Percentiles rank a stretch among this genome's conserved stretches.
phyloP scores from a whole-genome alignment of 2,888 invertebrate species.

The Brenthis hecate region DNA sequence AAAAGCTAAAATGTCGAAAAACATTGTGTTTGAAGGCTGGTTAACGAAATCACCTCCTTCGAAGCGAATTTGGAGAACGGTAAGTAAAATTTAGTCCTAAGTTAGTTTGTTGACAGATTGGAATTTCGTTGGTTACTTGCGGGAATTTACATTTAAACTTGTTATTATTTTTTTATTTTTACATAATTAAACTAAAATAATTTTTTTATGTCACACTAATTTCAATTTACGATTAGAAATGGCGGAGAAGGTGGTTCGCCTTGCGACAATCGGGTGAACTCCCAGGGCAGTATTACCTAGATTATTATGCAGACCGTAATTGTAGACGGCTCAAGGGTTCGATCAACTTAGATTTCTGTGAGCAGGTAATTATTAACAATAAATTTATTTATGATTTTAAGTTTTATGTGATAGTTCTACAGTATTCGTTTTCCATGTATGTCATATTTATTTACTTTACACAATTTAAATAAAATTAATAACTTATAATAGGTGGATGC shows the following conservation, averaged over 20 bases:
- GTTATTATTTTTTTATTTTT: constrained; percentile 4
- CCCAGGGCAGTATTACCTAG: constrained; percentile 96
- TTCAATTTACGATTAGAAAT: constrained; percentile 84
- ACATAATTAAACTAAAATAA: neutral
- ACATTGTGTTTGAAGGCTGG: constrained; percentile 95
- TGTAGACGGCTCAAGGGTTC: constrained; percentile 93
- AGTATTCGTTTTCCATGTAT: neutral
- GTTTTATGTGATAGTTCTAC: constrained; percentile 9
- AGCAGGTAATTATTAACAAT: constrained; percentile 85
- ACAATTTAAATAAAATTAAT: neutral
- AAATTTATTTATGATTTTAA: constrained; percentile 15
- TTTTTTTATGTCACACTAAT: neutral
- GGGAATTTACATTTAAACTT: constrained; percentile 25
- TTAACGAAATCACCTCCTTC: constrained; percentile 97
- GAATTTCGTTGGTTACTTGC: constrained; percentile 37
- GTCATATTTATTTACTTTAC: constrained; percentile 1
- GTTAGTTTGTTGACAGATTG: constrained; percentile 63
- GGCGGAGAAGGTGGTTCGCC: constrained; percentile 97
- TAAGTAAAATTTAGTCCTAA: constrained; percentile 80
- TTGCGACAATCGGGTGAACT: constrained; percentile 94
- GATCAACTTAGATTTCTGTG: constrained; percentile 97
- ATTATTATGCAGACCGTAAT: constrained; percentile 95
- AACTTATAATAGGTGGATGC: constrained; percentile 86
- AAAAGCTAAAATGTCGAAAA: constrained; percentile 73
- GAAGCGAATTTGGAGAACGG: constrained; percentile 95